Conservation (phyloP, 1,140 invertebrate genomes). For the Muscidifurax raptorellus region DNA sequence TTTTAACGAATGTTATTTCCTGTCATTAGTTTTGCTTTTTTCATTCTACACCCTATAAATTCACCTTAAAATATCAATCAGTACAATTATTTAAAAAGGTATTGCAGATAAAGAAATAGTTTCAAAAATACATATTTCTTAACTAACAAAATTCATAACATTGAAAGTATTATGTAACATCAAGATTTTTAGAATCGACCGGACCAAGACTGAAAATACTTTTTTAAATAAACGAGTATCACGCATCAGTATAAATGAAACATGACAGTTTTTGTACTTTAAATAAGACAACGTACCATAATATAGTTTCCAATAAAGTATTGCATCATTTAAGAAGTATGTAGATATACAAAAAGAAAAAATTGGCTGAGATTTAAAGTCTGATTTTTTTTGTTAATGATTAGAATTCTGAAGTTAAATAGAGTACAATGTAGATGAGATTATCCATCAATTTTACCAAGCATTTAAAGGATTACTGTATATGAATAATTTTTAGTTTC, state of each 20-base stretch:
- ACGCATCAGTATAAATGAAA: constrained; percentile 12
- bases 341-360: constrained; percentile 5
- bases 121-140: not conserved
- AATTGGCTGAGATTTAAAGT: constrained; percentile 25
- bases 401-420: constrained; percentile 1
- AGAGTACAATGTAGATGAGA: constrained; percentile 40
- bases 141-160: not conserved
- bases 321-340: constrained; percentile 10
- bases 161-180: constrained; percentile 2
- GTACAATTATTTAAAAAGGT: constrained; percentile 8
- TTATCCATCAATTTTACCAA: constrained; percentile 22
- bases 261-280: constrained; percentile 38
- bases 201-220: constrained; percentile 32
- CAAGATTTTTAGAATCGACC: constrained; percentile 7
- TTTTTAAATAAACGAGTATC: constrained; percentile 41
- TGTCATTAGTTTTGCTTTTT: not conserved
- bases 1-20: not conserved
- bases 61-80: not conserved
- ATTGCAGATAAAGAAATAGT: not conserved
- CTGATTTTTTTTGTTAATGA: constrained; percentile 41
- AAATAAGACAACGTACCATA: constrained; percentile 9
- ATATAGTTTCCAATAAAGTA: constrained; percentile 25
- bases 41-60: not conserved
- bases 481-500: not conserved
- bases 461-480: constrained; percentile 18